Evolutionary conservation across 23 tunicate genomes (phyloP), one percentile per base, ranked within the genome.

Genomic region (Styela clava): DNA sequence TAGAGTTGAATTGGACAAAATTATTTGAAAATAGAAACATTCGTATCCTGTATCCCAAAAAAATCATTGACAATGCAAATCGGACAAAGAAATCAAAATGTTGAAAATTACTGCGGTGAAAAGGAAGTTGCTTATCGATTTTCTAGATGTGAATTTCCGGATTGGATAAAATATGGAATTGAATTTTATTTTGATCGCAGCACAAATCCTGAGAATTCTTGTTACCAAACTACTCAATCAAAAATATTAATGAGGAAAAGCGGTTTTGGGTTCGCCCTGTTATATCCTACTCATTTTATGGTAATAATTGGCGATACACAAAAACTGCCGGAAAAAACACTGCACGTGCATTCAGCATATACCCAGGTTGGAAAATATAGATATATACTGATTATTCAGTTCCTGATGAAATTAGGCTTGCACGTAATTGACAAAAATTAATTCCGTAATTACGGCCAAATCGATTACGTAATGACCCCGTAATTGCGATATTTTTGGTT

Each of bases 121-220:
- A 71, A 71, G 18, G 77, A 71, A 32, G 77, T 71, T 22, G 35
- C 77, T 21, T 71, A 71, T 16, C 18, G 77, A 32, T 71, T 71
- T 16, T 3, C 5, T 27, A 28, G 32, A 71, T 71, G 77, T 16
- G 34, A 71, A 71, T 29, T 71, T 21, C 77, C 77, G 34, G 16
- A 34, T 16, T 71, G 77, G 77, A 71, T 71, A 28, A 33, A 34
- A 71, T 3, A 71, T 34, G 77, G 77, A 22, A 71, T 71, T 35
- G 77, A 71, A 71, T 71, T 71, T 30, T 71, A 71, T 71, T 71
- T 71, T 34, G 77, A 71, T 16, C 77, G 32, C 3, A 19, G 77
- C 16, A 71, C 77, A 3, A 29, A 32, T 30, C 77, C 77, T 16
- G 20, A 3, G 77, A 71, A 3, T 16, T 3, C 3, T 71, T 24